These are phyloP conservation scores for Muscidifurax raptorellus DNA, from an alignment of 1,140 invertebrate genomes.

Conservation along the genomic window DNA sequence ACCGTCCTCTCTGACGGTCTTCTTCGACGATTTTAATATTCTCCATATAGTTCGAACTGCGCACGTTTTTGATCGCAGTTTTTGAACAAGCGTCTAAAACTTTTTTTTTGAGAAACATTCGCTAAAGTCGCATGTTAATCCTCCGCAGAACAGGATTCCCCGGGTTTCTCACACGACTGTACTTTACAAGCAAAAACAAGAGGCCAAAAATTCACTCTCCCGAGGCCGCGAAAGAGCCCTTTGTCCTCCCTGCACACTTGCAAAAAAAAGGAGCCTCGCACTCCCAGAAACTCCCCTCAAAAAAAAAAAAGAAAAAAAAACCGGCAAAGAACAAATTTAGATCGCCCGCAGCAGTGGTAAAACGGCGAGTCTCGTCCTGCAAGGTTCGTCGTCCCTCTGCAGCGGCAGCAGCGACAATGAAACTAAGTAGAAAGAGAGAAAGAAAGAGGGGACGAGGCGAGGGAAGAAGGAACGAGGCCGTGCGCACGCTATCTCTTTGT, in stretches of 20 bases:
- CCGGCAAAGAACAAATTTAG: conserved; percentile 32
- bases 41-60: background rate
- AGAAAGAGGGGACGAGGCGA: background rate
- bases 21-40: background rate
- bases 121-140: no score
- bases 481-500: conserved; percentile 61
- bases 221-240: background rate
- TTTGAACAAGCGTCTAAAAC: no score
- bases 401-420: conserved; percentile 32
- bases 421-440: background rate
- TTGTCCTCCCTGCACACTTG: conserved; percentile 11
- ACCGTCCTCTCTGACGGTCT: background rate
- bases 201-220: no score
- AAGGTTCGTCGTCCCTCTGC: conserved; percentile 45
- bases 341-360: background rate
- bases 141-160: no score
- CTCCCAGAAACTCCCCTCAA: no score
- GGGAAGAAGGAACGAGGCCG: background rate
- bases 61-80: no score
- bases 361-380: background rate
- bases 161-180: no score
- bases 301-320: no score
- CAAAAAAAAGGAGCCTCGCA: background rate
- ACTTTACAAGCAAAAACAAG: no score
- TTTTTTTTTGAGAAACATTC: no score